Evolutionary conservation across 2,888 invertebrate species (phyloP).

Genomic region (Hybos culiciformis): DNA sequence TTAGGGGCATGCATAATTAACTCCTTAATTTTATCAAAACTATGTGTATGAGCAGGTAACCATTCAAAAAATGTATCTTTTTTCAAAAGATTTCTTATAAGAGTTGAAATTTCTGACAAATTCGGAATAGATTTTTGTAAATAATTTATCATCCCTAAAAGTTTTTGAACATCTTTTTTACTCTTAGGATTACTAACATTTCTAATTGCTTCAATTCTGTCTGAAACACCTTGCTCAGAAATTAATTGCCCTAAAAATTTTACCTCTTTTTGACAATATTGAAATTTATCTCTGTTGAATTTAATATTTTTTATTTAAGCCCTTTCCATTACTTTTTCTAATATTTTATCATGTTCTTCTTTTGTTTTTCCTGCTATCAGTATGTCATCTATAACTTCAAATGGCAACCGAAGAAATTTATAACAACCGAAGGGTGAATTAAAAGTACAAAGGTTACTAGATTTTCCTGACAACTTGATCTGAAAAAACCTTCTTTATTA

Average conservation of each 20-base stretch:
- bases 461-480: conserved; percentile 17
- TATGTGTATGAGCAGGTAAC: conserved; percentile 1
- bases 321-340: conserved; percentile 17
- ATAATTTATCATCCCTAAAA: conserved; percentile 10
- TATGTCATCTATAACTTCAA: conserved; percentile 22
- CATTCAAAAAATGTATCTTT: conserved; percentile 7
- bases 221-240: conserved; percentile 6
- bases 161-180: neutral
- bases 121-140: conserved; percentile 11
- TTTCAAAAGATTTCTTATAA: conserved; percentile 4
- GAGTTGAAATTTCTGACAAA: conserved; percentile 4
- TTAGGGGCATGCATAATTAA: conserved; percentile 5
- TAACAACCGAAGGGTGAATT: too few species aligned
- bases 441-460: conserved; percentile 22
- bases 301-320: conserved; percentile 19
- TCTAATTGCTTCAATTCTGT: too few species aligned
- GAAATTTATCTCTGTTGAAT: conserved; percentile 21
- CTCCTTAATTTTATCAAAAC: conserved; percentile 5
- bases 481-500: conserved; percentile 15
- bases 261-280: conserved; percentile 16
- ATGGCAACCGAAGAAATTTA: conserved; percentile 13
- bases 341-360: conserved; percentile 16
- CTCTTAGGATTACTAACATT: too few species aligned
- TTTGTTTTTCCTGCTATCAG: conserved; percentile 5
- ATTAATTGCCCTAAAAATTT: conserved; percentile 18